These are phyloP conservation scores for Steinernema khuongi DNA, from an alignment of 1,140 invertebrate genomes.

Conservation along the genomic window DNA sequence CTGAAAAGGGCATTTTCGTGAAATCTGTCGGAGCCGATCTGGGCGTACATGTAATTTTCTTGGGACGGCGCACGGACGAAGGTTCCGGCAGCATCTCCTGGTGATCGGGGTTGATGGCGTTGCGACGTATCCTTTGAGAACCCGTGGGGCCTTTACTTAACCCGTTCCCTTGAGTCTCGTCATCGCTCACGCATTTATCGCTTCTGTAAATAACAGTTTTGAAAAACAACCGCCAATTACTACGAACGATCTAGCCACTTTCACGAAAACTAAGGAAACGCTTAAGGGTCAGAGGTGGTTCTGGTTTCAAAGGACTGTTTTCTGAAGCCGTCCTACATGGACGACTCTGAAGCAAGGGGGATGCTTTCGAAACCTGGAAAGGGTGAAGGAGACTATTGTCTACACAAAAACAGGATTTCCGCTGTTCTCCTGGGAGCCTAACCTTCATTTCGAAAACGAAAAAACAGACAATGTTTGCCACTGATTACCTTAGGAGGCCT, in stretches of 20 bases:
- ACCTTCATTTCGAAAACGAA: neutral
- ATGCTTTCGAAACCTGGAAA: no score
- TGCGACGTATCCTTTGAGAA: conserved; percentile 5
- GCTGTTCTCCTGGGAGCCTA: neutral
- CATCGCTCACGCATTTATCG: neutral
- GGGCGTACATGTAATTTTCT: neutral
- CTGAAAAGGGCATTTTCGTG: neutral
- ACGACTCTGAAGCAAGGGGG: no score
- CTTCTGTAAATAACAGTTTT: neutral
- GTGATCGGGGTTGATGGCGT: conserved; percentile 3
- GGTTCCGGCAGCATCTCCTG: conserved; percentile 5
- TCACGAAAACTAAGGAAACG: no score
- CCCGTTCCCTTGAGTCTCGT: neutral
- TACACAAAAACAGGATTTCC: conserved; percentile 5
- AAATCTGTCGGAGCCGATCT: neutral
- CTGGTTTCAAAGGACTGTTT: no score
- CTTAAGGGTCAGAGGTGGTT: no score
- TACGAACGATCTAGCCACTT: no score
- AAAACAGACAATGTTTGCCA: conserved; percentile 12
- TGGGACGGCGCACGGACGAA: neutral
- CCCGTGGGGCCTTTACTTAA: neutral
- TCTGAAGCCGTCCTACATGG: no score
- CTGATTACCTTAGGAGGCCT: conserved; percentile 31
- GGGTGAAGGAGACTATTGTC: no score
- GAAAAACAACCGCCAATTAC: no score